Conservation (phyloP, 23 tunicate genomes). For the Ciona savignyi region DNA sequence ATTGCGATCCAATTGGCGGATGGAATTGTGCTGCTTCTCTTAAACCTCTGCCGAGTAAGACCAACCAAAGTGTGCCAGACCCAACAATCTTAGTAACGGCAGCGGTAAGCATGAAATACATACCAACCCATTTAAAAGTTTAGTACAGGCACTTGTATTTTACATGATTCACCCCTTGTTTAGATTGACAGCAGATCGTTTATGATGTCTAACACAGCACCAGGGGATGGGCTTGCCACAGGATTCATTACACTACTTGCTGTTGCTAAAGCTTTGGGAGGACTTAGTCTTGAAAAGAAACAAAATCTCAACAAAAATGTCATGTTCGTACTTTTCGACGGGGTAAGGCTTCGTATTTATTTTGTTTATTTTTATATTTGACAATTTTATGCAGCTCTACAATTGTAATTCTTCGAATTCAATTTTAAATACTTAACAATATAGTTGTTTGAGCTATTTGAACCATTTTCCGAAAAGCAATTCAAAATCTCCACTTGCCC, state of each 20-base stretch:
- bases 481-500: too few species aligned
- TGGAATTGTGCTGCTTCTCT: constrained; percentile 31
- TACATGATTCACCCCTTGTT: too few species aligned
- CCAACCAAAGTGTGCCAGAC: neutral
- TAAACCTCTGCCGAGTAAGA: constrained; percentile 9
- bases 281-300: constrained; percentile 19
- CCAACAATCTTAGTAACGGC: constrained; percentile 62
- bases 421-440: too few species aligned
- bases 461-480: too few species aligned
- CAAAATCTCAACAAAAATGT: constrained; percentile 29
- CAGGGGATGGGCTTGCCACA: constrained; percentile 56
- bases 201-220: constrained; percentile 28
- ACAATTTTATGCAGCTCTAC: too few species aligned
- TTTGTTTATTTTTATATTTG: too few species aligned
- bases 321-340: constrained; percentile 68
- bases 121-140: too few species aligned
- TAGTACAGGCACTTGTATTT: too few species aligned
- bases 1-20: constrained; percentile 59
- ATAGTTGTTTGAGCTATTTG: too few species aligned
- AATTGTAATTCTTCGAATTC: too few species aligned
- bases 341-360: constrained; percentile 44
- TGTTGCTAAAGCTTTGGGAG: constrained; percentile 66
- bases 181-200: constrained; percentile 80
- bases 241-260: constrained; percentile 68
- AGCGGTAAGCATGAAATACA: constrained; percentile 42